A percentile compares a stretch with the other conserved stretches of the same genome.
These are phyloP conservation scores for Sceloporus undulatus DNA, from an alignment of 2,113 vertebrate genomes.

Conservation along the genomic window DNA sequence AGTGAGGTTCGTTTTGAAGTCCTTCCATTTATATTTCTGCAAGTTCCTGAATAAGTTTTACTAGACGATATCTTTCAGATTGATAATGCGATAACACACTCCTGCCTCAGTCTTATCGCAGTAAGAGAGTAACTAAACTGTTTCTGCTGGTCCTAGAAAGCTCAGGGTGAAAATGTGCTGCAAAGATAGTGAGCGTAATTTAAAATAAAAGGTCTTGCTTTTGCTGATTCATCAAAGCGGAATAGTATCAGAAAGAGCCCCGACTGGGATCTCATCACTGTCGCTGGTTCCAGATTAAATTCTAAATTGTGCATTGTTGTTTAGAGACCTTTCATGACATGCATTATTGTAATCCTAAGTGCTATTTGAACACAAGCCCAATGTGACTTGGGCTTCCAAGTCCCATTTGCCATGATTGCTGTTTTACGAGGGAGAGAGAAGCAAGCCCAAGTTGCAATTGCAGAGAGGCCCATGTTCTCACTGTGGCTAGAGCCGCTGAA, in stretches of 20 bases:
- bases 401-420: slow-evolving; percentile 82
- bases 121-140: neutral
- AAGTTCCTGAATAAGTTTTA: neutral
- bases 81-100: slow-evolving; percentile 10
- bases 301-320: slow-evolving; percentile 83
- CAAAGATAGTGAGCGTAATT: slow-evolving; percentile 27
- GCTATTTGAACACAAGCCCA: slow-evolving; percentile 87
- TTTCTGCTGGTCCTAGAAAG: neutral
- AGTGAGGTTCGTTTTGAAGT: neutral
- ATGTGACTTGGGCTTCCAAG: slow-evolving; percentile 83
- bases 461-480: slow-evolving; percentile 57
- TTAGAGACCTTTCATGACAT: slow-evolving; percentile 84
- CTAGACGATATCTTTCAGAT: neutral
- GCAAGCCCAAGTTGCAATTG: slow-evolving; percentile 77
- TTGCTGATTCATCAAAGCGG: slow-evolving; percentile 47
- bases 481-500: slow-evolving; percentile 13
- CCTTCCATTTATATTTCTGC: slow-evolving; percentile 6
- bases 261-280: slow-evolving; percentile 82
- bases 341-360: slow-evolving; percentile 81
- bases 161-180: neutral
- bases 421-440: slow-evolving; percentile 76
- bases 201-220: slow-evolving; percentile 24
- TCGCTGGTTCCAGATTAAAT: slow-evolving; percentile 82
- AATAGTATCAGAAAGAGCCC: slow-evolving; percentile 75
- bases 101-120: slow-evolving; percentile 20